These are phyloP conservation scores for Siniperca undulata DNA, from an alignment of 2,797 vertebrate genomes.

Conservation along the genomic window DNA sequence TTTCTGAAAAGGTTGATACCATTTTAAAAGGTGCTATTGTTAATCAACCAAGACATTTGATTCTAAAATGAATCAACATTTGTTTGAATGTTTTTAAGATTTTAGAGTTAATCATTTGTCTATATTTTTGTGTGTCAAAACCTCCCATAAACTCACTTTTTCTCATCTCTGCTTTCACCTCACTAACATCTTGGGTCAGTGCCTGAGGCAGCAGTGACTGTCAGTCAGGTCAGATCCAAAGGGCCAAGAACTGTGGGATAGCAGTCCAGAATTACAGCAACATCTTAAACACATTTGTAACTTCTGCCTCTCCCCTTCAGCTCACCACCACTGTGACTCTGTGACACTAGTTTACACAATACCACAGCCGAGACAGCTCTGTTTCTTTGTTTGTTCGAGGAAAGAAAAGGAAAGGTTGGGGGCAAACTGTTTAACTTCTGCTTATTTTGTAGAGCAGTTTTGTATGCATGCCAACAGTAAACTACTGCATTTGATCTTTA, in stretches of 20 bases:
- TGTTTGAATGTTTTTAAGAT: background rate
- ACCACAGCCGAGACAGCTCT: background rate
- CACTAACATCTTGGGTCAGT: background rate
- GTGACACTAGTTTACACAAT: background rate
- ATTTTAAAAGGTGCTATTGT: background rate
- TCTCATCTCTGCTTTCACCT: slow-evolving; percentile 6
- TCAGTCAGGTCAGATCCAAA: slow-evolving; percentile 17
- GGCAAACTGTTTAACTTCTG: background rate
- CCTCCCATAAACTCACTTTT: background rate
- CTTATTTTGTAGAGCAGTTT: background rate
- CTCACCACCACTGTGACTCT: background rate
- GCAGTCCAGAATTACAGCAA: slow-evolving; percentile 15
- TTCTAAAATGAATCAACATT: background rate
- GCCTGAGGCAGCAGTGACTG: slow-evolving; percentile 16
- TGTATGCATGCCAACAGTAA: background rate
- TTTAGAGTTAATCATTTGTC: background rate
- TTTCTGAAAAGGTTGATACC: background rate
- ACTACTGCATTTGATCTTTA: background rate
- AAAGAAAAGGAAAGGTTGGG: background rate
- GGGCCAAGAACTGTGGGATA: slow-evolving; percentile 10
- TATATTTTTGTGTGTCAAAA: background rate
- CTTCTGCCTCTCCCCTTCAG: slow-evolving; percentile 1
- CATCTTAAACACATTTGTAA: background rate
- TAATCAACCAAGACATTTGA: background rate
- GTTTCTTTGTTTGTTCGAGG: background rate